Percentiles rank a stretch among this genome's conserved stretches.
phyloP scores from a whole-genome alignment of 2,888 invertebrate genomes.

The Trachelus iudaicus region DNA sequence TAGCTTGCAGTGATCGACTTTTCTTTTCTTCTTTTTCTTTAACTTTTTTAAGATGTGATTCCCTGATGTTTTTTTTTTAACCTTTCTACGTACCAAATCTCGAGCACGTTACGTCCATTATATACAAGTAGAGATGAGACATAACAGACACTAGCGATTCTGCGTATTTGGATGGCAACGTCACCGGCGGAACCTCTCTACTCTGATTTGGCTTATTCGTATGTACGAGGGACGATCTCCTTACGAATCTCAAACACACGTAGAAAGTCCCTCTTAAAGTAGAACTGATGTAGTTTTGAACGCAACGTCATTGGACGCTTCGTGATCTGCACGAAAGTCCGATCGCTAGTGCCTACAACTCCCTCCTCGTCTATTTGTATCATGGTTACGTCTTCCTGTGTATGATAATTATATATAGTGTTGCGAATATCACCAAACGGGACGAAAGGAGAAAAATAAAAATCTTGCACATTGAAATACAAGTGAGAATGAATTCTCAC shows the following conservation, averaged over 20 bases:
- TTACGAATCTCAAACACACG: no score
- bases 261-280: no score
- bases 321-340: no score
- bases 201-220: no score
- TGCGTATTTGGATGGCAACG: no score
- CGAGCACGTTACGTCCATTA: not conserved
- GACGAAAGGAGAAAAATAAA: not conserved
- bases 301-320: not conserved
- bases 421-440: not conserved
- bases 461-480: not conserved
- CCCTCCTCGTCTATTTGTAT: no score
- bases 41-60: conserved; percentile 18
- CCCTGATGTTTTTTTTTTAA: not conserved
- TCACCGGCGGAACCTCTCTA: no score
- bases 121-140: no score
- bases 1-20: conserved; percentile 25
- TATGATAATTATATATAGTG: not conserved
- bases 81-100: not conserved
- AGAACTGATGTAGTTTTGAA: not conserved
- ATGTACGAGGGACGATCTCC: no score
- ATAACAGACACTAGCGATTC: no score
- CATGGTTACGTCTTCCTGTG: not conserved
- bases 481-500: not conserved
- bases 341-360: no score
- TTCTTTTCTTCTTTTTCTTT: conserved; percentile 3